Percentiles rank a stretch among this genome's conserved stretches.
These are phyloP conservation scores for Leptopilina clavipes DNA, from an alignment of 1,140 invertebrate species.

Conservation along the genomic window DNA sequence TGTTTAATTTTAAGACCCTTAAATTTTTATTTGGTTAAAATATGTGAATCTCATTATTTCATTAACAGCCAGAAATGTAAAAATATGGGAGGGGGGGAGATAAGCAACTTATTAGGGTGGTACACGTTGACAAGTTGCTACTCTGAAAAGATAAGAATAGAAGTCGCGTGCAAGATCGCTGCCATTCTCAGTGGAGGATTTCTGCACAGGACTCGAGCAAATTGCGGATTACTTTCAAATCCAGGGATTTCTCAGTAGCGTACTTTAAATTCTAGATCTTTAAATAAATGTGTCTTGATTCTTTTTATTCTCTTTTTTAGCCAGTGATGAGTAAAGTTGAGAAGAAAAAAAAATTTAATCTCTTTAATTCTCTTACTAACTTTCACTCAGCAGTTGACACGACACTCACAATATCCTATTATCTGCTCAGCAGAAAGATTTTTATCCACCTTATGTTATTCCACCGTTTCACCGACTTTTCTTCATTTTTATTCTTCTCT, in stretches of 20 bases:
- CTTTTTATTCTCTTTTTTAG: background rate
- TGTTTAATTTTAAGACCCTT: no score
- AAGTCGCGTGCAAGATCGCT: slow-evolving; percentile 10
- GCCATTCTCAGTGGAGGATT: slow-evolving; percentile 13
- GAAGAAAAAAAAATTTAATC: background rate
- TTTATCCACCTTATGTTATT: background rate
- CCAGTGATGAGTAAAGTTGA: background rate
- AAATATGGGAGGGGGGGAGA: background rate
- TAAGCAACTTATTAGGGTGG: background rate
- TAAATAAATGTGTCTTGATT: background rate
- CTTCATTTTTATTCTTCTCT: background rate
- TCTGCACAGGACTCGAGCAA: background rate
- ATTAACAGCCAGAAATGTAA: no score
- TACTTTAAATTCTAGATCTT: slow-evolving; percentile 20
- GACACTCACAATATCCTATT: slow-evolving; percentile 7
- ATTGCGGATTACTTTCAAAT: slow-evolving; percentile 19
- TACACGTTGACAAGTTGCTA: slow-evolving; percentile 15
- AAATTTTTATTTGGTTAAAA: no score
- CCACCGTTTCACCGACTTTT: background rate
- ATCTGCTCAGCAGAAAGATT: background rate
- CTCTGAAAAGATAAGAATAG: background rate
- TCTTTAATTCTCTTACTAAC: slow-evolving; percentile 20
- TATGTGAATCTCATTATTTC: no score
- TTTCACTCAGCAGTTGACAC: slow-evolving; percentile 12
- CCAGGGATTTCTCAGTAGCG: slow-evolving; percentile 6